These are phyloP conservation scores for Coreius guichenoti DNA, from an alignment of 2,797 vertebrate species.

Conservation along the genomic window DNA sequence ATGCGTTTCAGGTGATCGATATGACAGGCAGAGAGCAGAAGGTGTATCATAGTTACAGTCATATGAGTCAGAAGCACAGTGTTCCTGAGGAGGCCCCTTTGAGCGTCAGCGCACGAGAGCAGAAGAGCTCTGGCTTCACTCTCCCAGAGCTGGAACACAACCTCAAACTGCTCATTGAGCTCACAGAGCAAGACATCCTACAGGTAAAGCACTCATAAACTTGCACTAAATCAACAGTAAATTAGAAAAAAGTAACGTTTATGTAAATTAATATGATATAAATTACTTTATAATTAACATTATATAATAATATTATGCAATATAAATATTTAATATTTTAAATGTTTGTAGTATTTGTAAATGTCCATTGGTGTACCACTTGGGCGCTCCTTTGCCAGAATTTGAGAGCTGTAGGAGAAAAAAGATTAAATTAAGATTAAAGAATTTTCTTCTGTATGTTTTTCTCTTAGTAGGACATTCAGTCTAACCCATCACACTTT, in stretches of 20 bases:
- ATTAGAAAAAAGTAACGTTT: not conserved
- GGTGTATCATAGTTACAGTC: conserved; percentile 98
- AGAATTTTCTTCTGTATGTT: no score
- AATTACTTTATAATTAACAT: no score
- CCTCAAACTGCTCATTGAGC: conserved; percentile 95
- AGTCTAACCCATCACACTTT: not conserved
- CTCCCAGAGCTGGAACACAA: conserved; percentile 97
- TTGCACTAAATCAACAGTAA: not conserved
- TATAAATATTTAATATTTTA: not conserved
- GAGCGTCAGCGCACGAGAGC: conserved; percentile 79
- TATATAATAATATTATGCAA: not conserved
- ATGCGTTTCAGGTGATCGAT: conserved; percentile 89
- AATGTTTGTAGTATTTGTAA: not conserved
- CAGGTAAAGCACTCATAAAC: conserved; percentile 74
- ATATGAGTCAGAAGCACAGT: conserved; percentile 96
- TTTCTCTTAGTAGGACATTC: not conserved
- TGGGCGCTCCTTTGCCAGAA: not conserved
- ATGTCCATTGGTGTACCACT: not conserved
- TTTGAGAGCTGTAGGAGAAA: not conserved
- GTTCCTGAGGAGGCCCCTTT: conserved; percentile 87
- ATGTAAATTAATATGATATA: not conserved
- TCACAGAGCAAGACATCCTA: conserved; percentile 97
- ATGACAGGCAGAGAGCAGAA: conserved; percentile 97
- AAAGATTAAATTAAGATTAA: no score
- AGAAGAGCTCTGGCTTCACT: conserved; percentile 85